Percentiles rank a stretch among this genome's conserved stretches.
These are phyloP conservation scores for Isurus oxyrinchus DNA, from an alignment of 2,113 vertebrate genomes.

Conservation along the genomic window DNA sequence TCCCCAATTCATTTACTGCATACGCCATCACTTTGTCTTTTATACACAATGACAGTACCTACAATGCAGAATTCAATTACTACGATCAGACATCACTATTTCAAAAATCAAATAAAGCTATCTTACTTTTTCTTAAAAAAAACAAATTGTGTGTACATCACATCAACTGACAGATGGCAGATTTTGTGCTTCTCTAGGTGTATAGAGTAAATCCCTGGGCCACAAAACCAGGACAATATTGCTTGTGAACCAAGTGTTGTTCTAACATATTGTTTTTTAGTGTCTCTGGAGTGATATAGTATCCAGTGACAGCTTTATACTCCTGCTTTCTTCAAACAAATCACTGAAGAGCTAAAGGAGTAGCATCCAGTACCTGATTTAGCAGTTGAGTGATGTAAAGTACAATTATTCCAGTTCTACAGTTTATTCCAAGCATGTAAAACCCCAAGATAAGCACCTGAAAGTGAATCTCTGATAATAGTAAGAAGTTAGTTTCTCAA, in stretches of 20 bases:
- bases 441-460: neutral
- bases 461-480: neutral
- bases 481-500: neutral
- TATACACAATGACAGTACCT: neutral
- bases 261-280: conserved; percentile 3
- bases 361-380: neutral
- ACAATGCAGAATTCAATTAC: neutral
- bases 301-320: conserved; percentile 7
- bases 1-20: neutral
- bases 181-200: neutral
- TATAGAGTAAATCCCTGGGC: neutral
- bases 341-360: neutral
- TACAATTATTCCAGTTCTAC: neutral
- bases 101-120: neutral
- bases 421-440: neutral
- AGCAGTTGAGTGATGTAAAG: neutral
- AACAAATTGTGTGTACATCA: neutral
- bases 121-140: neutral
- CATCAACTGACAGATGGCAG: neutral
- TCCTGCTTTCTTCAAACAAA: neutral
- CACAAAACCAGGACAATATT: conserved; percentile 16
- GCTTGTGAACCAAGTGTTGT: conserved; percentile 18
- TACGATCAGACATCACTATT: neutral
- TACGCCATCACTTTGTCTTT: neutral
- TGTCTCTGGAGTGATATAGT: neutral